Conservation (phyloP, 92 coral and sea anemone species). For the Nematostella vectensis region DNA sequence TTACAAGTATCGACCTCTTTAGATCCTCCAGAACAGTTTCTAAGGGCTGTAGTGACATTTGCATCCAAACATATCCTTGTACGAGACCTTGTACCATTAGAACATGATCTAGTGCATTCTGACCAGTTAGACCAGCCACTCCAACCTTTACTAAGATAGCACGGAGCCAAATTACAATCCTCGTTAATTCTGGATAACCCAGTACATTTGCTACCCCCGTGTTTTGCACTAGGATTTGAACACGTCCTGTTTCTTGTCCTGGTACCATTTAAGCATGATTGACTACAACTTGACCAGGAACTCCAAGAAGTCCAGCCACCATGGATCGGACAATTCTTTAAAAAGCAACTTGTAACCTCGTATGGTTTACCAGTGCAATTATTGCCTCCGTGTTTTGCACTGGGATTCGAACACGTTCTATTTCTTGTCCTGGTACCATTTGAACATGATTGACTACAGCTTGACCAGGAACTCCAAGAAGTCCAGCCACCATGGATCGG, state of each 20-base stretch:
- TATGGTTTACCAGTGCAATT: conserved; percentile 56
- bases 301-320: conserved; percentile 79
- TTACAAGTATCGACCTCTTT: conserved; percentile 36
- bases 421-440: conserved; percentile 40
- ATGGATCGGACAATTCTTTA: conserved; percentile 53
- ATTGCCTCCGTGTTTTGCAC: conserved; percentile 44
- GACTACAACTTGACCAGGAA: conserved; percentile 62
- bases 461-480: conserved; percentile 65
- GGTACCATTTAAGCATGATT: conserved; percentile 52
- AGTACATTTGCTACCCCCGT: conserved; percentile 53
- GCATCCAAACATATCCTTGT: conserved; percentile 47
- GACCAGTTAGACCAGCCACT: conserved; percentile 78
- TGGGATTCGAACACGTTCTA: conserved; percentile 49
- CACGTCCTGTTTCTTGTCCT: conserved; percentile 51
- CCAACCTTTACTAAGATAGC: conserved; percentile 58
- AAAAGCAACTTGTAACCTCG: conserved; percentile 33
- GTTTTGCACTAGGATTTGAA: conserved; percentile 41
- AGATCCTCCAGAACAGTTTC: conserved; percentile 39
- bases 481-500: conserved; percentile 62
- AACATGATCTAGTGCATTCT: conserved; percentile 58
- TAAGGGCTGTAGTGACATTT: conserved; percentile 24
- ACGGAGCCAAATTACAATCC: conserved; percentile 27
- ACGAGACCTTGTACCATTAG: conserved; percentile 43
- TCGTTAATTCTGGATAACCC: conserved; percentile 20
- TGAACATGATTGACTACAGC: conserved; percentile 62